Conservation (phyloP, 2,888 invertebrate species). For the Doris montereyensis region DNA sequence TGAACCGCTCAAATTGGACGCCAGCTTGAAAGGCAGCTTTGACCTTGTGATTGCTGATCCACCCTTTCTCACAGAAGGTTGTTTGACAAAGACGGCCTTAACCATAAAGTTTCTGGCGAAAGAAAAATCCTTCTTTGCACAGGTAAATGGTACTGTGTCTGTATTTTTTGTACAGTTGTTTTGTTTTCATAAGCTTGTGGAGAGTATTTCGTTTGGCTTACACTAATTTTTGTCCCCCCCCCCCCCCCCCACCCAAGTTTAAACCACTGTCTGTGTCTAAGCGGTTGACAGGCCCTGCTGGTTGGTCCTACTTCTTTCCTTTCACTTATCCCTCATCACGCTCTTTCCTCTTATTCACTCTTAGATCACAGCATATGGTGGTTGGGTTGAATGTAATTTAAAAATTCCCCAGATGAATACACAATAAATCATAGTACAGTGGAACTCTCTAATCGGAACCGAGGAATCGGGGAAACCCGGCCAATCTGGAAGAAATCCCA, state of each 20-base stretch:
- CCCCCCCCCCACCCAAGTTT: not conserved
- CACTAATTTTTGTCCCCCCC: not conserved
- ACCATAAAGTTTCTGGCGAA: slow-evolving; percentile 84
- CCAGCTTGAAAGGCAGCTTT: slow-evolving; percentile 77
- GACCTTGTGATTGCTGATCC: slow-evolving; percentile 94
- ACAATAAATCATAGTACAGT: no score
- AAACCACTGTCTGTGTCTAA: no score
- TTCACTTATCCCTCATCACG: not conserved
- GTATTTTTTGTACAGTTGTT: not conserved
- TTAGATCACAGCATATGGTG: no score
- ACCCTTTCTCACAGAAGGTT: slow-evolving; percentile 94
- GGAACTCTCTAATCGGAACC: no score
- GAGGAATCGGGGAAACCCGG: no score
- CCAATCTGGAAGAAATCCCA: no score
- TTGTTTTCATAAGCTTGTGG: no score
- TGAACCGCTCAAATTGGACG: slow-evolving; percentile 80
- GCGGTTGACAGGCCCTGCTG: no score
- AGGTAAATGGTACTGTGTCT: slow-evolving; percentile 20
- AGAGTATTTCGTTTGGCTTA: no score
- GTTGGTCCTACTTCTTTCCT: not conserved
- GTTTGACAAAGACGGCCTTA: slow-evolving; percentile 85
- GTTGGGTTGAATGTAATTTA: no score
- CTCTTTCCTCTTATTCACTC: no score
- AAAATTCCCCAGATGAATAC: no score
- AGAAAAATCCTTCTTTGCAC: slow-evolving; percentile 79